Evolutionary conservation across 1,140 invertebrate species (phyloP), one percentile per base, ranked within the genome.

Genomic region (Aphis craccivora): DNA sequence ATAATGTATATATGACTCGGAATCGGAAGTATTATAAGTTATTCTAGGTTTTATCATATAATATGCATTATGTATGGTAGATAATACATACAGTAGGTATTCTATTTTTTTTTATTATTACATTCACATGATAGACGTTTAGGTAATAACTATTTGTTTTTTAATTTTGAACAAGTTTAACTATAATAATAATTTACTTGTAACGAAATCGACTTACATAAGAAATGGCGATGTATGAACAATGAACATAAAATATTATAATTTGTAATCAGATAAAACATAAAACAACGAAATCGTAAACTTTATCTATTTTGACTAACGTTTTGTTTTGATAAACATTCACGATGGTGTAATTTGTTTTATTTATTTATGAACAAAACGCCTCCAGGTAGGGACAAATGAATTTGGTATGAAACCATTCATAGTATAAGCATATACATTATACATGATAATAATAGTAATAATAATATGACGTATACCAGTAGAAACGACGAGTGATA

Each of bases 181-280:
- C 23, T 89, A 22, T 6, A 40, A 89, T 51, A 35, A 53, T 53
- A 55, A 53, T 89, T 55, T 55, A 53, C 35, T 37, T 35, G 9
- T 89, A 89, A 55, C 23, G 22, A 55, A 55, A 55, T 53, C 14
- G 35, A 55, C 88, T 89, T 53, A 35, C 51, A 55, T 40, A 89
- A 89, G 48, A 55, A 89, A 89, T 35, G 11, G 51, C 45, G 8
- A 51, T 87, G n/a, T 51, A 48, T 48, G 86, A n/a, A 35, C n/a
- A 87, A 48, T 48, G 86, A n/a, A 35, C n/a, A 87, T 87, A n/a
- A 89, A 55, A 89, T 89, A 89, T 37, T 37, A 35, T 55, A 89
- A 89, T 89, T 89, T 23, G 88, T 89, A 89, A 89, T 89, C 88
- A 25, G 88, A 89, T 89, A 20, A 25, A 35, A 88, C 30, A 20